Evolutionary conservation across 2,888 invertebrate genomes (phyloP).

Genomic region (Macrostomum cliftonense): DNA sequence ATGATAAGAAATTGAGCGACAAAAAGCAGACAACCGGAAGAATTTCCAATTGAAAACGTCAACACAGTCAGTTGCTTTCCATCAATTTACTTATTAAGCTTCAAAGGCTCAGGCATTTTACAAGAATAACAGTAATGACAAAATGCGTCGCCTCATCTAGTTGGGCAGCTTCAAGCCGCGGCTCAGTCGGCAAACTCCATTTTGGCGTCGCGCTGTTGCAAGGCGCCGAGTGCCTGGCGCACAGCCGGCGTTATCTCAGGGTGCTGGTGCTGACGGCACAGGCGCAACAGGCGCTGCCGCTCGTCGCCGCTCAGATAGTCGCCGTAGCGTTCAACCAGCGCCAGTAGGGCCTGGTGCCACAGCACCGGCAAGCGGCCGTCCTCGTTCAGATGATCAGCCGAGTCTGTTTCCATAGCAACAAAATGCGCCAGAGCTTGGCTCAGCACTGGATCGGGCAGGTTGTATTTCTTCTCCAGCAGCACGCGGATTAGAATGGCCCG

Average conservation of each 20-base stretch:
- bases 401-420: too few relatives aligned
- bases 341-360: conserved; percentile 85
- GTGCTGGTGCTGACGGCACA: conserved; percentile 53
- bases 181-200: too few relatives aligned
- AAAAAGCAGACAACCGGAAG: too few relatives aligned
- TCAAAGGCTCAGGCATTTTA: too few relatives aligned
- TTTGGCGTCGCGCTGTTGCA: too few relatives aligned
- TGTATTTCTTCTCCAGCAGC: conserved; percentile 89
- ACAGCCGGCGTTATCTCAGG: conserved; percentile 58
- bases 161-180: too few relatives aligned
- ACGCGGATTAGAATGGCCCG: conserved; percentile 81
- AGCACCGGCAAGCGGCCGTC: conserved; percentile 65
- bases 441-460: conserved; percentile 76
- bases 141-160: too few relatives aligned
- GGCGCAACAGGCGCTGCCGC: conserved; percentile 58
- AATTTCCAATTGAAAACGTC: too few relatives aligned
- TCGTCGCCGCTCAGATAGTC: conserved; percentile 81
- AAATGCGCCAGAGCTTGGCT: conserved; percentile 31
- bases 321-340: conserved; percentile 85
- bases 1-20: too few relatives aligned
- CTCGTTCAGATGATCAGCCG: conserved; percentile 45
- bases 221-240: conserved; percentile 31
- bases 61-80: too few relatives aligned
- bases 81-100: too few relatives aligned
- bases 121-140: too few relatives aligned